These are phyloP conservation scores for Zophobas atratus DNA, from an alignment of 1,140 invertebrate genomes.

Conservation along the genomic window DNA sequence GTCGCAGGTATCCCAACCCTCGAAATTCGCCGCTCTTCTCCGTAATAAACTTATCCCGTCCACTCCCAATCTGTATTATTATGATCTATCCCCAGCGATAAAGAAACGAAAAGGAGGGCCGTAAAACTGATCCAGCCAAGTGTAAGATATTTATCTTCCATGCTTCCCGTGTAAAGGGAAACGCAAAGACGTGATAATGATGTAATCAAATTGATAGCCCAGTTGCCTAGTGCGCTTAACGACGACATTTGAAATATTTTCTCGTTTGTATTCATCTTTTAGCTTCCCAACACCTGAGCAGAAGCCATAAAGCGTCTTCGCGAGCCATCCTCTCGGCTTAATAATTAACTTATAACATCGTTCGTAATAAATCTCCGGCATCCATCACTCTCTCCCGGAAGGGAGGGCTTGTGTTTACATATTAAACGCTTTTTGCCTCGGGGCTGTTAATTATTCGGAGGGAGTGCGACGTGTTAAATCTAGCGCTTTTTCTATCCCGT, in stretches of 20 bases:
- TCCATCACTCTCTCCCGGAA: not conserved
- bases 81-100: not conserved
- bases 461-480: too few relatives aligned
- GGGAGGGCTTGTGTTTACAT: not conserved
- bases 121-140: slow-evolving; percentile 18
- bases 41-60: not conserved
- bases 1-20: too few relatives aligned
- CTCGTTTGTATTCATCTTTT: slow-evolving; percentile 47
- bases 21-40: too few relatives aligned
- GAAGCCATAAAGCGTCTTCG: slow-evolving; percentile 60
- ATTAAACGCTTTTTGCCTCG: slow-evolving; percentile 10
- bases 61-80: not conserved
- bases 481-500: too few relatives aligned
- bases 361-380: slow-evolving; percentile 11
- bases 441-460: not conserved
- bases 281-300: slow-evolving; percentile 28
- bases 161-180: slow-evolving; percentile 44
- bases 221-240: slow-evolving; percentile 32
- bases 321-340: slow-evolving; percentile 3
- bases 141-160: slow-evolving; percentile 50
- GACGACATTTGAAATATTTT: slow-evolving; percentile 50
- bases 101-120: not conserved
- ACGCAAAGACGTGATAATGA: slow-evolving; percentile 51
- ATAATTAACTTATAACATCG: slow-evolving; percentile 28
- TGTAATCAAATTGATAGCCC: slow-evolving; percentile 54